Evolutionary conservation across 1,140 invertebrate genomes (phyloP), one percentile per base, ranked within the genome.

Genomic region (Papilio helenus): DNA sequence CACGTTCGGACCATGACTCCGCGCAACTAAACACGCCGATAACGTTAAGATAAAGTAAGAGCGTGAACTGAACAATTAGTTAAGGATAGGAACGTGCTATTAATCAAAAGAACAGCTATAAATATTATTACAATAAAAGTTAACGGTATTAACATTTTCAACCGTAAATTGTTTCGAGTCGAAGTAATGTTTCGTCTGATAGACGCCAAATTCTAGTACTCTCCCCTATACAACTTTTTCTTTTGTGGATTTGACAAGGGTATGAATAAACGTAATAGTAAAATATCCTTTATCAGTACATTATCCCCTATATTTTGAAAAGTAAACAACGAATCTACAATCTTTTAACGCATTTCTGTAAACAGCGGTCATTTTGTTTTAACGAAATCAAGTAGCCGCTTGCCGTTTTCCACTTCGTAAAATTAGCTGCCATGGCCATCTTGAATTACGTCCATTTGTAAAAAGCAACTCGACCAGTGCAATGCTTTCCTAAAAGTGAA

Each of bases 41-140:
- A 14, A 61, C 5, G 23, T 14, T 23, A 39, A 39, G 58, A 61
- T 61, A 26, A 61, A 7, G 51, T 55, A 12, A 61, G 2, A 61
- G 20, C 58, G 10, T 61, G 58, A 23, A 61, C 58, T 23, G 23
- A 2, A 61, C 23, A 61, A 61, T 61, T 61, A 29, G 58, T 61
- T 61, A 61, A 14, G 58, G 58, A 26, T 26, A 23, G 0, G 23
- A 61, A 61, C 58, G 58, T 61, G 58, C 29, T 61, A 61, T 61
- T 61, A 61, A 61, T 61, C 58, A 61, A 26, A 61, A 58, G n/a
- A n/a, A 61, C 4, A 4, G 58, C 23, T 61, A 61, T 61, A 58
- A 58, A 58, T 61, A 61, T 61, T 61, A 61, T 61, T 61, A 18
- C 9, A 61, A 61, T 9, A 61, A 61, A 61, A 10, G 58, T 2